Base-by-base conservation (phyloP, 2,888 invertebrate genomes). In the Nomada lathburiana region DNA sequence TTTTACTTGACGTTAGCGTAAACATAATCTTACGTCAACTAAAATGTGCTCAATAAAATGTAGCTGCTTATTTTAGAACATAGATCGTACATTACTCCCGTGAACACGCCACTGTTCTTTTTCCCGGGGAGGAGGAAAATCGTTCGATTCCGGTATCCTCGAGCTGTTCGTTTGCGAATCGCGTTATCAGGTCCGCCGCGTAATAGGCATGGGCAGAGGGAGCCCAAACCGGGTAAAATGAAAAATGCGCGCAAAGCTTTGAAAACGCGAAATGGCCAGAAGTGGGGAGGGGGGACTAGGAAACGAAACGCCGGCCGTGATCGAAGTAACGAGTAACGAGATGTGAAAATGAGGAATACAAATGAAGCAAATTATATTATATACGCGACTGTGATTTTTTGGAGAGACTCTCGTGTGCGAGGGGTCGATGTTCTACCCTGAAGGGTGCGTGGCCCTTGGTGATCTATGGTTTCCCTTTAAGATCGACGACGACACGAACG, bases 361-460 rank as follows among this genome's bases (percentile, higher is more conserved):
- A 83, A 76, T n/a, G 77, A 81, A 70, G 62, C 50, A 82, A 84
- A 84, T 81, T 87, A 88, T 82, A 87, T 82, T 86, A 83, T 84
- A 85, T 85, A 88, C 77, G 88, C 78, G 88, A 88, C 90, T 88
- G 88, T 88, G 90, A 88, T 88, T 86, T 86, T 83, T 84, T 72
- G 82, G 76, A 80, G 82, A 84, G 80, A 86, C 81, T 89, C 85
- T 86, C 89, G 84, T 86, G 80, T 87, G 86, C 85, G 88, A 86
- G 88, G 86, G 70, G 84, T 84, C 86, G 76, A 86, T 76, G 83
- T 86, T 86, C 81, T 85, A 75, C 69, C 81, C 79, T 79, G 64
- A 76, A 80, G 52, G 71, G 75, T 73, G 88, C 86, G 82, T 77
- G 86, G 65, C 76, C 71, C 73, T 78, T 62, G 62, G n/a, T 18